These are phyloP conservation scores for Aspidiotus destructor DNA, from an alignment of 2,888 invertebrate genomes.

Conservation along the genomic window DNA sequence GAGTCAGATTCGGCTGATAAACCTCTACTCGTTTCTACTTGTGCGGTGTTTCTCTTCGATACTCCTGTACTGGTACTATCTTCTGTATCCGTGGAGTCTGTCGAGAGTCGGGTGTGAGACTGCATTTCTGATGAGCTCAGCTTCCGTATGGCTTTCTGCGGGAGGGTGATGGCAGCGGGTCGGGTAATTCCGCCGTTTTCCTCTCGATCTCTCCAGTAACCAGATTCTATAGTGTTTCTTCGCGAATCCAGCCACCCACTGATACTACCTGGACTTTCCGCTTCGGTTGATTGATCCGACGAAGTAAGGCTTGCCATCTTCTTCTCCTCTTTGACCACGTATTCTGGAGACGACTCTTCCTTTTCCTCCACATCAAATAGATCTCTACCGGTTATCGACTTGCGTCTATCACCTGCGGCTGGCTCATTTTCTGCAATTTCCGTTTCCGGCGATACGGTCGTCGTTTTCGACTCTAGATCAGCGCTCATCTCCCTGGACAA, in stretches of 20 bases:
- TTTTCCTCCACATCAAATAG: slow-evolving; percentile 10
- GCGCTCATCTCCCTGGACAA: slow-evolving; percentile 41
- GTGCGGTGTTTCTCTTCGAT: slow-evolving; percentile 19
- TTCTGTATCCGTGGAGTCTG: slow-evolving; percentile 58
- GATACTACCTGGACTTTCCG: slow-evolving; percentile 44
- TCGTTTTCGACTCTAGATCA: slow-evolving; percentile 27
- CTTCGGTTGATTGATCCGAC: slow-evolving; percentile 26
- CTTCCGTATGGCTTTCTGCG: neutral
- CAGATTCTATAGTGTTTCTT: slow-evolving; percentile 38
- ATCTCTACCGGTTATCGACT: slow-evolving; percentile 31
- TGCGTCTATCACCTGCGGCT: slow-evolving; percentile 7
- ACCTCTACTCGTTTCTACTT: slow-evolving; percentile 34
- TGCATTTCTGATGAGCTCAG: slow-evolving; percentile 39
- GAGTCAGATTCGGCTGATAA: slow-evolving; percentile 31
- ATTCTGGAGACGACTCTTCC: slow-evolving; percentile 5
- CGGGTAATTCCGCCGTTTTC: slow-evolving; percentile 5
- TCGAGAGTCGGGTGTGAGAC: slow-evolving; percentile 52
- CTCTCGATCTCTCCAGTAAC: neutral
- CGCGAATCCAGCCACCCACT: slow-evolving; percentile 41
- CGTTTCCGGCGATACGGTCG: neutral
- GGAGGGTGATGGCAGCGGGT: slow-evolving; percentile 12
- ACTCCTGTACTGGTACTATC: slow-evolving; percentile 46
- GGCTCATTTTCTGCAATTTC: slow-evolving; percentile 11
- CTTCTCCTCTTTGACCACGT: neutral
- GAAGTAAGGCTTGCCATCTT: neutral